Evolutionary conservation across 2,888 invertebrate species (phyloP), one percentile per base, ranked within the genome.

Genomic region (Amphipoea lucens): DNA sequence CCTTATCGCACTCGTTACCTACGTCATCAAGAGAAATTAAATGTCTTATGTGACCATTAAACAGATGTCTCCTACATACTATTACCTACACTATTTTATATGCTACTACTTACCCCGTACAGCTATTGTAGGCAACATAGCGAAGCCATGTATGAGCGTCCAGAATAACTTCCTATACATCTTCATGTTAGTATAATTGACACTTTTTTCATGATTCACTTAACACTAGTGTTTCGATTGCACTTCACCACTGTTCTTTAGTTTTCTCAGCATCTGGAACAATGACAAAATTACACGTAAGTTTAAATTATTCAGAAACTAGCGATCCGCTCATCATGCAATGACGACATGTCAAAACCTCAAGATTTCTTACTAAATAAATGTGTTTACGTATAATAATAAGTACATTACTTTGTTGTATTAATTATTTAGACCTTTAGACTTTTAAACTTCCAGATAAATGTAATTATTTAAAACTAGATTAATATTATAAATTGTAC

Each of bases 61-160:
- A 45, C 20, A 54, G 4, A 57, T 9, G 23, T 57, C 23, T 23
- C 11, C 12, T n/a, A n/a, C 4, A 60, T 12, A 60, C 12, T 60
- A n/a, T 0, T 60, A n/a, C n/a, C n/a, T n/a, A 11, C 6, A 17
- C 29, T 51, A 51, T n/a, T 20, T 48, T 36, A 54, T 23, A 54
- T 57, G 20, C n/a, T 17, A 29, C 23, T 5, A 83, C 92, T 90
- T 87, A 94, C 94, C 94, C 89, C 90, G 91, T 62, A 92, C 83
- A 12, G 93, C 94, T 79, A 92, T 92, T 0, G 94, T 90, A 29
- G 94, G 94, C 62, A 94, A 88, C 80, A 94, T 78, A 74, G 92
- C 85, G 12, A 94, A 92, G 51, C 92, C 92, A 54, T 92, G 92
- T 29, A 94, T 85, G 4, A 92, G 77, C 17, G 90, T 88, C 93